phyloP scores from a whole-genome alignment of 2,113 vertebrate species.

The Rhegmatorhina hoffmannsi region DNA sequence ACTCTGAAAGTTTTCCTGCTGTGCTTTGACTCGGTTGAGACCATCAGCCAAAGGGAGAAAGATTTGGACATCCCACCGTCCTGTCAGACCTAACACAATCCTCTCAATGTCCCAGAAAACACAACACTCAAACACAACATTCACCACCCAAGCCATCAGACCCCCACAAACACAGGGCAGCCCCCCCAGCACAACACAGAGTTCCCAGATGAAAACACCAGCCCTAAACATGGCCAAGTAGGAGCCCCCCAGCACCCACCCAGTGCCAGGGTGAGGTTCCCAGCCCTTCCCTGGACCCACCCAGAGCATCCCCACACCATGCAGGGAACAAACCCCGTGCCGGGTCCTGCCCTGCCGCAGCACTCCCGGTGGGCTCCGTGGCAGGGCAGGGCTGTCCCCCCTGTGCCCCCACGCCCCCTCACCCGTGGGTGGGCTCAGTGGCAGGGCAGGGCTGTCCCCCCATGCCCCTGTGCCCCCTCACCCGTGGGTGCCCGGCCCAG shows the following conservation, averaged over 20 bases:
- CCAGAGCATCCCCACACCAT: neutral
- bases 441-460: too few species aligned
- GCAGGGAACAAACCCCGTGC: neutral
- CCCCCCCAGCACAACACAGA: too few species aligned
- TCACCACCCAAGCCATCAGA: accelerated
- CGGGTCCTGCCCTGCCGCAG: too few species aligned
- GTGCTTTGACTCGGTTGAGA: neutral
- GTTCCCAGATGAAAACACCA: too few species aligned
- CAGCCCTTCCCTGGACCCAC: neutral
- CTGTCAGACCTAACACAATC: neutral
- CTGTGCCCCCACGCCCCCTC: too few species aligned
- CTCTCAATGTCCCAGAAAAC: neutral
- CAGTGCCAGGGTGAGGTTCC: too few species aligned
- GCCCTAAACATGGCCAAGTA: accelerated
- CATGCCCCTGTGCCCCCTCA: neutral
- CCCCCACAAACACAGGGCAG: neutral
- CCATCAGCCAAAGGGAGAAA: neutral
- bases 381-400: accelerated
- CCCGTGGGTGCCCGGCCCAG: accelerated
- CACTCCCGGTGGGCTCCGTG: accelerated
- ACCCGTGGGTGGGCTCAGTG: too few species aligned
- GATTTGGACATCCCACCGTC: neutral
- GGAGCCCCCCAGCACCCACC: neutral
- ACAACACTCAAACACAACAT: neutral
- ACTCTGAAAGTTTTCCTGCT: neutral